Percentiles rank a stretch among this genome's conserved stretches.
Conservation (phyloP, 2,888 invertebrate genomes). For the Euzophera pinguis region DNA sequence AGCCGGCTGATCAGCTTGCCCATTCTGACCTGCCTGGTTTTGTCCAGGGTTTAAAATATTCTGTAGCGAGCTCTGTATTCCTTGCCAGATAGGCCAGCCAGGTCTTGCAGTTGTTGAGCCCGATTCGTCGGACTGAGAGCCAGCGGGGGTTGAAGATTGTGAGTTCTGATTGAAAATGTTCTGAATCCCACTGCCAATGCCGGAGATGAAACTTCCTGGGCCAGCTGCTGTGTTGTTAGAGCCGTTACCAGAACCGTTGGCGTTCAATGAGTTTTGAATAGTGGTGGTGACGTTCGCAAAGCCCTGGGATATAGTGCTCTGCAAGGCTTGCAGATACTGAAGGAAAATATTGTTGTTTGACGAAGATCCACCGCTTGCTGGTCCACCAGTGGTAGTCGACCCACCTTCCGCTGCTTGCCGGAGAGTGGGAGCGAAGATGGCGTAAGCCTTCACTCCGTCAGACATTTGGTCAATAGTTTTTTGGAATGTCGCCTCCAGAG, state of each 20-base stretch:
- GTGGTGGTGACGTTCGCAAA: constrained; percentile 26
- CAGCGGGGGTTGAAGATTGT: constrained; percentile 17
- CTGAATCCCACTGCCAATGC: constrained; percentile 24
- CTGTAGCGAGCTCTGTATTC: constrained; percentile 27
- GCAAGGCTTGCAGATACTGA: constrained; percentile 24
- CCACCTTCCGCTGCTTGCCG: constrained; percentile 9
- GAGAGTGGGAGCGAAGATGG: constrained; percentile 41
- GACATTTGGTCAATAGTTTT: constrained; percentile 45
- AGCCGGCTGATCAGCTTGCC: constrained; percentile 15
- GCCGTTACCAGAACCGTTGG: constrained; percentile 13
- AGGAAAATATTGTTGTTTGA: constrained; percentile 18
- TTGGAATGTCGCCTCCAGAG: constrained; percentile 51
- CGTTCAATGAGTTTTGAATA: constrained; percentile 20
- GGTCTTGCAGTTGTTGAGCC: constrained; percentile 14
- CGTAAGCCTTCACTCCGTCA: constrained; percentile 46
- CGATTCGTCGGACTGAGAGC: constrained; percentile 28
- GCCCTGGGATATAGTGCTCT: constrained; percentile 24
- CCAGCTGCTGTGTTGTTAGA: constrained; percentile 11
- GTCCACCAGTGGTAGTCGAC: constrained; percentile 1
- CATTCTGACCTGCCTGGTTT: constrained; percentile 11
- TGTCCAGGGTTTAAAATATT: constrained; percentile 26
- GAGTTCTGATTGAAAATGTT: constrained; percentile 23
- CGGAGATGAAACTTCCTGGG: constrained; percentile 18
- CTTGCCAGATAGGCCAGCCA: constrained; percentile 24
- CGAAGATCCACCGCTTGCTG: constrained; percentile 13